Evolutionary conservation across 2,113 vertebrate species (phyloP).

Genomic region (Sylvietta virens): DNA sequence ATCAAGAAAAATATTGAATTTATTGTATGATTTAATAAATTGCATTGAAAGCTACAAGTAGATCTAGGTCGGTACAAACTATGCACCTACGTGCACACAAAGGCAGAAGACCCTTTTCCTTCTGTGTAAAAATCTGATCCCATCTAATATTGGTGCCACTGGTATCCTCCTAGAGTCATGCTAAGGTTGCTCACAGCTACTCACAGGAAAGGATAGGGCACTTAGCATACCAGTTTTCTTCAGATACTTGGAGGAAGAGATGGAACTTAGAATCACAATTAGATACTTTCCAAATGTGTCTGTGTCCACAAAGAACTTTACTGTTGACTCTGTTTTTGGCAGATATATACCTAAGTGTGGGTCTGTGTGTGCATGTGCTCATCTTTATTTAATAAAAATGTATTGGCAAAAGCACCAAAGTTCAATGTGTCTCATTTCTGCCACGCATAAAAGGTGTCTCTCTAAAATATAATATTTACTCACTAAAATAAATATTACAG

Average conservation of each 20-base stretch:
- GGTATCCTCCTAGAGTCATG: neutral
- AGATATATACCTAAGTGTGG: neutral
- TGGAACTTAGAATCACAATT: neutral
- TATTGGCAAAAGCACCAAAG: neutral
- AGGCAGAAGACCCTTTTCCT: neutral
- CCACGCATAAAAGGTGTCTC: neutral
- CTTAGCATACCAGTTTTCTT: neutral
- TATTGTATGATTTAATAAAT: neutral
- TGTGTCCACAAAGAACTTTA: neutral
- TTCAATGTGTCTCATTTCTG: neutral
- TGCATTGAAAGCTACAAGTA: neutral
- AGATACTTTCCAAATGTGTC: neutral
- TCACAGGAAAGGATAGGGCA: neutral
- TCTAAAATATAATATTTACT: neutral
- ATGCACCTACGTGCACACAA: neutral
- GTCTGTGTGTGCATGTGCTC: neutral
- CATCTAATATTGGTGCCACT: neutral
- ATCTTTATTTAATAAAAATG: neutral
- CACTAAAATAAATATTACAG: neutral
- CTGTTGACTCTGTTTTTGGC: neutral
- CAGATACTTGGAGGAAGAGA: neutral
- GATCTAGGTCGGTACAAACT: neutral
- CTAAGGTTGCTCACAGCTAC: neutral
- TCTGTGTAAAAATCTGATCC: neutral
- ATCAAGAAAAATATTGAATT: neutral